Evolutionary conservation across 2,113 vertebrate species (phyloP).

Genomic region (Eclectus roratus): DNA sequence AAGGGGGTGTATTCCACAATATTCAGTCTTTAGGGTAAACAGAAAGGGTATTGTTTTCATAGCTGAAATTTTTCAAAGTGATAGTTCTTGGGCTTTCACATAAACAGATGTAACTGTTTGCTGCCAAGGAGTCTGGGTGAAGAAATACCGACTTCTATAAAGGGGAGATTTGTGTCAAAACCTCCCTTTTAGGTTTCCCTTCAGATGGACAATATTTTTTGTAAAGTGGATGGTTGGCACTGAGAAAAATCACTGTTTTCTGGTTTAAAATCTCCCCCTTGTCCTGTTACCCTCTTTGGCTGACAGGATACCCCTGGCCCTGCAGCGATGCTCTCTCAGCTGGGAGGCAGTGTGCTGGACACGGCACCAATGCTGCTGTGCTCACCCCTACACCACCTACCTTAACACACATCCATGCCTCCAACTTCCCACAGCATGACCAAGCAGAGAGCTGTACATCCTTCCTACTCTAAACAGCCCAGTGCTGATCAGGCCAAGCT

Average conservation of each 20-base stretch:
- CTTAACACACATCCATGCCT: too few relatives aligned
- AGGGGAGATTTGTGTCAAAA: not conserved
- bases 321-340: accelerated
- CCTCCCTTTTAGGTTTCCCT: not conserved
- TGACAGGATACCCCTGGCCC: not conserved
- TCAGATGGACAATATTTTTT: not conserved
- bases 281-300: not conserved
- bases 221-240: not conserved
- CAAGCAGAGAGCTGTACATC: accelerated
- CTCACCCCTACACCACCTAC: accelerated
- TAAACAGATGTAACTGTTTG: not conserved
- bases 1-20: not conserved
- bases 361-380: not conserved
- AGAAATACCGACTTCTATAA: not conserved
- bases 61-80: not conserved
- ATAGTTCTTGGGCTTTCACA: not conserved
- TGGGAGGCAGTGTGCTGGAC: not conserved
- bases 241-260: not conserved
- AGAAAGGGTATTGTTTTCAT: not conserved
- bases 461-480: not conserved
- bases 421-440: accelerated
- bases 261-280: not conserved
- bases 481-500: not conserved
- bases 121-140: not conserved
- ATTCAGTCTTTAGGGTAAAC: not conserved